Base-by-base conservation (phyloP, 2,113 vertebrate genomes). In the Hassar affinis region DNA sequence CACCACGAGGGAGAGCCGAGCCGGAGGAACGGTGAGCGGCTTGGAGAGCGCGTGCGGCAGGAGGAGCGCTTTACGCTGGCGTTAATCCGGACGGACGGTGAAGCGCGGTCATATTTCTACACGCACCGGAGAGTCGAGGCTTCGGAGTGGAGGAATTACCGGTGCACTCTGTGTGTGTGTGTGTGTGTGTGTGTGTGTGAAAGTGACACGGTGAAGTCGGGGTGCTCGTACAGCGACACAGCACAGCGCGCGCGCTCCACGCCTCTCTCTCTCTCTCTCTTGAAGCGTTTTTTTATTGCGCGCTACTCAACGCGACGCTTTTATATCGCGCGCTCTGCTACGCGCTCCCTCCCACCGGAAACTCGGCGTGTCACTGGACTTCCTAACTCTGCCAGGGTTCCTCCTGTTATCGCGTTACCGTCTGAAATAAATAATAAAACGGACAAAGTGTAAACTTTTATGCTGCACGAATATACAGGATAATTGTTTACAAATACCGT, bases 1-100 rank as follows among this genome's bases (percentile, higher is more conserved):
- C 95, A 94, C 95, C 94, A 94, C 90, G 78, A 90, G 92, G 90
- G 90, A 86, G 87, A 54, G 79, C 84, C 87, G 87, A 54, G 79
- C 84, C 87, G 80, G 42, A 69, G 75, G 81, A 79, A 86, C 88
- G 87, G 85, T 81, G 14, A 84, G 56, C 78, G 45, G 78, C 42
- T 18, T 30, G 35, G 38, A 49, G 35, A 17, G 57, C 42, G 78
- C 78, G 78, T 11, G 86, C 85, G 85, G 27, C 91, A 75, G 27
- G 20, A 49, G 49, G 52, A 38, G 5, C 15, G 51, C 74, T 51
- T 76, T 93, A 93, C 89, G 93, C 88, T 83, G 89, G 74, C 91
- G 92, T 94, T 94, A 95, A 96, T 96, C 95, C 95, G 92, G 92
- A 88, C 86, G 84, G 82, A 61, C 84, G 83, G 89, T 89, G 75